Evolutionary conservation across 2,797 vertebrate species (phyloP).

Genomic region (Holocentrus rufus): DNA sequence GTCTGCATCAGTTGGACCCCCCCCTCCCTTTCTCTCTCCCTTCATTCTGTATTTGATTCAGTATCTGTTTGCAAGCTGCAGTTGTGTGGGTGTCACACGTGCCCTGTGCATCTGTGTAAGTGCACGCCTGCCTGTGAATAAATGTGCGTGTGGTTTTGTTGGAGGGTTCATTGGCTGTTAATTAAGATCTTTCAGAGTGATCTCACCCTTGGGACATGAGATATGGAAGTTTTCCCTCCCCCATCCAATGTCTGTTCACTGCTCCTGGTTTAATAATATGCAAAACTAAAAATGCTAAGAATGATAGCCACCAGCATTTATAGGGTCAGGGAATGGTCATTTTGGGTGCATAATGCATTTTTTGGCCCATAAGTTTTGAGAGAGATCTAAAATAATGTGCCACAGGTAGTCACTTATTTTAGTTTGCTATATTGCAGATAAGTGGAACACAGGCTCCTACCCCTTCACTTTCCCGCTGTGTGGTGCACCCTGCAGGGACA

Average conservation of each 20-base stretch:
- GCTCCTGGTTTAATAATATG: not conserved
- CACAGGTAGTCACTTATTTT: not conserved
- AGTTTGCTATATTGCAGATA: conserved; percentile 4
- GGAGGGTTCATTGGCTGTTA: conserved; percentile 6
- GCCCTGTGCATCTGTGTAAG: conserved; percentile 16
- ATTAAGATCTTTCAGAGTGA: conserved; percentile 14
- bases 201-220: conserved; percentile 5
- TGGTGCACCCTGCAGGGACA: conserved; percentile 32
- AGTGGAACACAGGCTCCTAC: not conserved
- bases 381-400: conserved; percentile 1
- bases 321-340: not conserved
- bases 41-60: not conserved
- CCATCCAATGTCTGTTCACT: conserved; percentile 18
- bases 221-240: conserved; percentile 2
- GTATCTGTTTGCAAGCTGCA: conserved; percentile 5
- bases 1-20: conserved; percentile 20
- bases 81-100: conserved; percentile 29
- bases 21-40: not conserved
- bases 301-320: not conserved
- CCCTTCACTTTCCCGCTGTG: conserved; percentile 22
- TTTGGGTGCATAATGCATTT: no score
- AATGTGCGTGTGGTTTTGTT: conserved; percentile 2
- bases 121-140: conserved; percentile 11
- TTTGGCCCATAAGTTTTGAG: not conserved
- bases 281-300: not conserved